Base-by-base conservation (phyloP, 2,797 vertebrate species). In the Chelon labrosus region DNA sequence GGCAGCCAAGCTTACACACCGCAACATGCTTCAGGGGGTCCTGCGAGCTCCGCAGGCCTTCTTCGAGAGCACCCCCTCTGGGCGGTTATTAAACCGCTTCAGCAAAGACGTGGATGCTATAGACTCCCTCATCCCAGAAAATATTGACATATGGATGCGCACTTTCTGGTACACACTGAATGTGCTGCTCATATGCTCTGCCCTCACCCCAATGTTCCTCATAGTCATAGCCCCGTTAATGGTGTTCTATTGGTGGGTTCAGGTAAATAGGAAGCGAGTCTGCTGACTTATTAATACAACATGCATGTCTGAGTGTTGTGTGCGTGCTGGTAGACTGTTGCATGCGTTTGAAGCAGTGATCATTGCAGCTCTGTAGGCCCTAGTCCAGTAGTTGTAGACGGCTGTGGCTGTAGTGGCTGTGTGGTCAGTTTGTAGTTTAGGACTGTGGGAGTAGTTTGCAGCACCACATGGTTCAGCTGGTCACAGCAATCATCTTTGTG, bases 71-170 rank as follows among this genome's bases (percentile, higher is more conserved):
- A 96, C 88, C 68, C 95, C 95, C 77, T 79, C 91, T 64, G 95
- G 95, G 89, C 93, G 95, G 51, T 52, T 96, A 70, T 89, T 96
- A 77, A 95, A 96, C 90, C 95, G 95, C 91, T 96, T 96, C 93
- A 88, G 94, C 93, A 95, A 94, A 92, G 95, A 96, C 82, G 79
- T 95, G 90, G 95, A 96, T 88, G 83, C 93, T 84, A 94, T 95
- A 93, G 95, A 95, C 91, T 83, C 86, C 73, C 70, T 87, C 79
- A 94, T 96, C 87, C 95, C 95, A 73, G 92, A 96, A 0, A 94
- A 95, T 91, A 92, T 95, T 92, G 95, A 95, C 92, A 94, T 95
- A 91, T 96, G 95, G 95, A 95, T 96, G 94, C 94, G 94, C 93
- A 95, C 95, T 91, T 95, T 95, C 93, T 96, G 94, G 94, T 96